These are phyloP conservation scores for Pediacus dermestoides DNA, from an alignment of 2,888 invertebrate species.

Conservation along the genomic window DNA sequence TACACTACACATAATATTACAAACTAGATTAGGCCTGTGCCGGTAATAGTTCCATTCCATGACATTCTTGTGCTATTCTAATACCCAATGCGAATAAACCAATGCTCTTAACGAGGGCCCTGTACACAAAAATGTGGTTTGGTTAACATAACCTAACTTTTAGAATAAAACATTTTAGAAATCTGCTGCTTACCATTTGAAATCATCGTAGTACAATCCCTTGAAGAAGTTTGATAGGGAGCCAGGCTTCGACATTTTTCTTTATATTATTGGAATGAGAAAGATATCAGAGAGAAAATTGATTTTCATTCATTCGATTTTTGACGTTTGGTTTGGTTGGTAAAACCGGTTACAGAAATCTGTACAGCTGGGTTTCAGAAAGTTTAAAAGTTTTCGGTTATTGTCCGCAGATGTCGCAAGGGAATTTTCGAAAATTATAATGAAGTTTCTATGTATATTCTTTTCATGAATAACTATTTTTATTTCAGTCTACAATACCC, in stretches of 20 bases:
- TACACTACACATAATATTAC: not conserved
- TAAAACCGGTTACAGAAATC: too few species aligned
- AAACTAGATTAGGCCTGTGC: constrained; percentile 2
- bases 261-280: too few species aligned
- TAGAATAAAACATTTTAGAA: constrained; percentile 11
- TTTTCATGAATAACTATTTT: too few species aligned
- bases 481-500: constrained; percentile 54
- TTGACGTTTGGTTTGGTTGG: too few species aligned
- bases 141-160: constrained; percentile 9
- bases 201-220: constrained; percentile 70
- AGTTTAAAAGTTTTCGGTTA: too few species aligned
- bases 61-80: constrained; percentile 73
- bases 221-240: constrained; percentile 57
- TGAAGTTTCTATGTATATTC: too few species aligned
- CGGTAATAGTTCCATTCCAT: constrained; percentile 71
- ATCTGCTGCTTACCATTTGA: constrained; percentile 64
- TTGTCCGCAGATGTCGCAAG: too few species aligned
- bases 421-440: too few species aligned
- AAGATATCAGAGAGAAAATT: too few species aligned
- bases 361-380: too few species aligned
- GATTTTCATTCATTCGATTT: too few species aligned
- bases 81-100: constrained; percentile 75
- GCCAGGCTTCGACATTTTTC: constrained; percentile 58
- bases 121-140: constrained; percentile 42
- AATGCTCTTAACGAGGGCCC: constrained; percentile 78